These are phyloP conservation scores for Eurystomus gularis DNA, from an alignment of 2,113 vertebrate genomes.

Conservation along the genomic window DNA sequence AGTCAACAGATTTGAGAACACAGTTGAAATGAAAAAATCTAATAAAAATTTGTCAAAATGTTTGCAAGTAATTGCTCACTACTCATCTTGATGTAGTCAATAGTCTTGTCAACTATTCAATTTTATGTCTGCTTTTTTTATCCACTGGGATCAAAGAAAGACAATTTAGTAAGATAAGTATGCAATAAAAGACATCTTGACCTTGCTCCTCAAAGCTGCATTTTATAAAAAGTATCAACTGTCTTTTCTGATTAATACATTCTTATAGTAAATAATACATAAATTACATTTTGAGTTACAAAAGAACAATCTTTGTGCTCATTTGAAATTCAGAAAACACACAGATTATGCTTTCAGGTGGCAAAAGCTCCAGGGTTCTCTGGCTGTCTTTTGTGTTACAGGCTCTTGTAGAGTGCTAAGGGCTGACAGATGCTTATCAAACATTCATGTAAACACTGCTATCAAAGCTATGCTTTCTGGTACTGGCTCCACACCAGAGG, in stretches of 20 bases:
- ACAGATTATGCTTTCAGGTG: conserved; percentile 70
- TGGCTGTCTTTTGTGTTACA: conserved; percentile 64
- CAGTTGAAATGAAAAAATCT: neutral
- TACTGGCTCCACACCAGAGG: conserved; percentile 46
- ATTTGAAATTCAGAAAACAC: conserved; percentile 72
- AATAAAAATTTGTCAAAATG: neutral
- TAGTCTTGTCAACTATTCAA: neutral
- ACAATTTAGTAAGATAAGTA: conserved; percentile 13
- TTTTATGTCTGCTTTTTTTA: neutral
- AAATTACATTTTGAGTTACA: conserved; percentile 58
- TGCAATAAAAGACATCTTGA: conserved; percentile 20
- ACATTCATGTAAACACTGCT: conserved; percentile 76
- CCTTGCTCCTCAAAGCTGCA: neutral
- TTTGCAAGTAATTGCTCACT: neutral
- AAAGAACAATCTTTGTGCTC: conserved; percentile 55
- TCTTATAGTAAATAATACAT: conserved; percentile 64
- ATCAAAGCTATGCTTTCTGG: conserved; percentile 65
- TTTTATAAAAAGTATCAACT: conserved; percentile 32
- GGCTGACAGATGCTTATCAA: conserved; percentile 79
- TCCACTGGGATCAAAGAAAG: conserved; percentile 19
- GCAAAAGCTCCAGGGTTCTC: conserved; percentile 66
- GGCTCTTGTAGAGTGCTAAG: conserved; percentile 62
- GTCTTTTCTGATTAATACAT: conserved; percentile 36
- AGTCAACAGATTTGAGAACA: neutral
- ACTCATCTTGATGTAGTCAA: neutral